Evolutionary conservation across 1,140 invertebrate species (phyloP).

Genomic region (Schlechtendalia chinensis): DNA sequence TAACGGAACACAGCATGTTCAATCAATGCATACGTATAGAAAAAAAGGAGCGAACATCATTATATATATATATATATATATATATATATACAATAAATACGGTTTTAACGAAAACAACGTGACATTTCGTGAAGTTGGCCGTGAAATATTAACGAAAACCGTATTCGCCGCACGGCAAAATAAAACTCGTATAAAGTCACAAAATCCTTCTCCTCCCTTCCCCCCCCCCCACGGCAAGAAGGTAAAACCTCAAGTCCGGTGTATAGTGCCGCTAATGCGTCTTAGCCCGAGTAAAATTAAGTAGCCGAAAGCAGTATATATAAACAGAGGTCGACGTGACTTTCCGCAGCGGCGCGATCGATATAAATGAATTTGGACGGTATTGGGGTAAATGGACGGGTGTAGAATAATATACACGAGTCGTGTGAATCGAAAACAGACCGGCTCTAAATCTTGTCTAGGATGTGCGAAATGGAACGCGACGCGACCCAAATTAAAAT

Average conservation of each 20-base stretch:
- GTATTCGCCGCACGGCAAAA: neutral
- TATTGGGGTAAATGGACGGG: neutral
- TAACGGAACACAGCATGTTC: too few species aligned
- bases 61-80: too few species aligned
- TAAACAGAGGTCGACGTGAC: neutral
- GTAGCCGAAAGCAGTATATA: neutral
- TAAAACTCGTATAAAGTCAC: slow-evolving; percentile 1
- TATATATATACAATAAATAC: too few species aligned
- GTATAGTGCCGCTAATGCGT: neutral
- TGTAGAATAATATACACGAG: neutral
- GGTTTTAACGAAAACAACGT: too few species aligned
- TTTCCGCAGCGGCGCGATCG: neutral
- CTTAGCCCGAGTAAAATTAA: neutral
- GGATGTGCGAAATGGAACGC: neutral
- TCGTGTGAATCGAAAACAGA: neutral
- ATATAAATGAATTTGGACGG: slow-evolving; percentile 13
- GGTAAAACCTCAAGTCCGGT: neutral
- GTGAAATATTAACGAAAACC: slow-evolving; percentile 3
- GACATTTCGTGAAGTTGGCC: too few species aligned
- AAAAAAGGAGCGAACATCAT: too few species aligned
- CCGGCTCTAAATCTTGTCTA: neutral
- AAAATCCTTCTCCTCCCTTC: neutral
- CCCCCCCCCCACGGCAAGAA: too few species aligned
- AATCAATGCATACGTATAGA: too few species aligned
- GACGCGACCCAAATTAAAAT: slow-evolving; percentile 16